phyloP scores from a whole-genome alignment of 2,888 invertebrate genomes.

The Drosophila melanosoma region DNA sequence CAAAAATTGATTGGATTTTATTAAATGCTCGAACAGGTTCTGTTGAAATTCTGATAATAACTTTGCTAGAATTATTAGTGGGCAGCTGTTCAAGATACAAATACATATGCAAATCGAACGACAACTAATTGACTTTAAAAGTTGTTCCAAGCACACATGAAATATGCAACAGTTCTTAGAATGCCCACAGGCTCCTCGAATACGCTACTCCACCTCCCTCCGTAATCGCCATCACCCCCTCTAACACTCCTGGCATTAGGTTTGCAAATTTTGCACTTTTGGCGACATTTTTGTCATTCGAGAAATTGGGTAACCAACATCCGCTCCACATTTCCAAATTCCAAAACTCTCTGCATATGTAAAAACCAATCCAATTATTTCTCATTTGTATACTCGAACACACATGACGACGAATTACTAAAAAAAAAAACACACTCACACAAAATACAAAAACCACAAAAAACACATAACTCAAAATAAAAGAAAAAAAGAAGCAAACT shows the following conservation, averaged over 20 bases:
- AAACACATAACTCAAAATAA: constrained; percentile 59
- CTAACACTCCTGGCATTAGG: constrained; percentile 29
- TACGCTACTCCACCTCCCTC: neutral
- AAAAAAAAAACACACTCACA: neutral
- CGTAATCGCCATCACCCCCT: neutral
- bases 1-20: constrained; percentile 58
- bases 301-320: constrained; percentile 70
- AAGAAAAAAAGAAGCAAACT: constrained; percentile 45
- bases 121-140: constrained; percentile 49
- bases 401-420: neutral
- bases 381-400: constrained; percentile 18
- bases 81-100: constrained; percentile 10
- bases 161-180: constrained; percentile 64
- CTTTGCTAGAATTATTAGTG: constrained; percentile 20
- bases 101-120: constrained; percentile 45
- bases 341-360: constrained; percentile 32
- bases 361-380: constrained; percentile 33
- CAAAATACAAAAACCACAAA: constrained; percentile 37
- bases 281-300: constrained; percentile 62
- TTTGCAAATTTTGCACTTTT: constrained; percentile 72
- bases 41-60: constrained; percentile 26
- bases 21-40: constrained; percentile 51
- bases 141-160: constrained; percentile 45
- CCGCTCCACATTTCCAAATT: constrained; percentile 55
- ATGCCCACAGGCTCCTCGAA: constrained; percentile 23